Evolutionary conservation across 2,797 vertebrate species (phyloP).

Genomic region (Merluccius polli): DNA sequence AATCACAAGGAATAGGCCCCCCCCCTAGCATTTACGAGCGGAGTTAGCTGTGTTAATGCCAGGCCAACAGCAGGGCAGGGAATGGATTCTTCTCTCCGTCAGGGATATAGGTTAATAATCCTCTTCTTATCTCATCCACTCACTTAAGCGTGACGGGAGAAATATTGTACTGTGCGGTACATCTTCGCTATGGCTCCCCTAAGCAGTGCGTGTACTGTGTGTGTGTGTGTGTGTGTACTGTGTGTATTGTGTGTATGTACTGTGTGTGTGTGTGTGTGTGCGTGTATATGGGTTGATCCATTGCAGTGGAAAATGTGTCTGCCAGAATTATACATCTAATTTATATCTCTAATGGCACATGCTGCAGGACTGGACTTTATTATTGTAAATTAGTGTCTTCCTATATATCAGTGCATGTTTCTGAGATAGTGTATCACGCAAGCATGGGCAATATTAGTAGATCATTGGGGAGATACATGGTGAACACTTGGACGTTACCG

Average conservation of each 20-base stretch:
- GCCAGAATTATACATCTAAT: no score
- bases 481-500: conserved; percentile 69
- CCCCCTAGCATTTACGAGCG: conserved; percentile 26
- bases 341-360: no score
- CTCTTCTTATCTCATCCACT: conserved; percentile 48
- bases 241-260: no score
- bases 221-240: no score
- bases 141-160: conserved; percentile 28
- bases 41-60: conserved; percentile 28
- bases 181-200: not conserved
- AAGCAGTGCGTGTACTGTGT: not conserved
- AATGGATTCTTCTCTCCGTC: conserved; percentile 41
- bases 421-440: not conserved
- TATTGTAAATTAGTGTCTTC: no score
- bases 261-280: no score
- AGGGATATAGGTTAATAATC: conserved; percentile 59
- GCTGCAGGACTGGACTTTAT: no score
- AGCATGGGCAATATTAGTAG: not conserved
- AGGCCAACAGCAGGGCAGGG: conserved; percentile 34
- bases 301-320: no score
- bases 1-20: not conserved
- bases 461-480: no score
- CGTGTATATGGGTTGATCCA: no score
- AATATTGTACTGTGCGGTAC: not conserved
- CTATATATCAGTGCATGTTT: not conserved